These are phyloP conservation scores for Harlomillsia oculata DNA, from an alignment of 1,140 invertebrate genomes.

Conservation along the genomic window DNA sequence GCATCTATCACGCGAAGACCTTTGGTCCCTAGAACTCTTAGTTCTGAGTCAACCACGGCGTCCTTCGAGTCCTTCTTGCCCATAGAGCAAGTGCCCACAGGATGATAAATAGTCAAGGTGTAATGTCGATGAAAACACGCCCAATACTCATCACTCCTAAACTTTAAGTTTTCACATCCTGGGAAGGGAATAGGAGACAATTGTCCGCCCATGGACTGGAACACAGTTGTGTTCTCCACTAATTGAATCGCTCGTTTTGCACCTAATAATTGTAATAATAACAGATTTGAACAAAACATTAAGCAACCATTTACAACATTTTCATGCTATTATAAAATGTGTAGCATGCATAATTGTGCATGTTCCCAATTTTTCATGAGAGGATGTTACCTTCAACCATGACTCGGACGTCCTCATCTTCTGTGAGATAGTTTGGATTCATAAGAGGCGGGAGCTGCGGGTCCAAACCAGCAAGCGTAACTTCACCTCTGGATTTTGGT, in stretches of 20 bases:
- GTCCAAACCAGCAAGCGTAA: constrained; percentile 48
- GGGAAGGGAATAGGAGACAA: constrained; percentile 13
- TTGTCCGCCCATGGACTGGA: neutral
- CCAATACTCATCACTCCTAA: constrained; percentile 30
- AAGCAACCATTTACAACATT: neutral
- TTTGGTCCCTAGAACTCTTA: constrained; percentile 43
- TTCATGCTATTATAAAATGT: neutral
- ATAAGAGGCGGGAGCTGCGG: constrained; percentile 52
- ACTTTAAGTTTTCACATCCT: constrained; percentile 6
- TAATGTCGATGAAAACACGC: constrained; percentile 66
- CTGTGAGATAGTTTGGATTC: constrained; percentile 53
- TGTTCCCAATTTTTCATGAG: no score
- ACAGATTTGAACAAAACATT: no score
- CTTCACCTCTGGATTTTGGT: constrained; percentile 43
- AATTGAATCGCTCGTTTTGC: neutral
- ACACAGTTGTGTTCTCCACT: neutral
- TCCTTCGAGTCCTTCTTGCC: constrained; percentile 54
- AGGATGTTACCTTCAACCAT: constrained; percentile 37
- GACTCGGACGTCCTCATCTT: constrained; percentile 38
- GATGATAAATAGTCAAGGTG: constrained; percentile 78
- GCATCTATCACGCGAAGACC: constrained; percentile 48
- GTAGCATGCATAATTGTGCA: neutral
- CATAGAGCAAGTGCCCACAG: constrained; percentile 55
- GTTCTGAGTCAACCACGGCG: constrained; percentile 46
- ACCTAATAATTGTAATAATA: no score